Conservation (phyloP, 2,888 invertebrate species). For the Sphaerophoria rueppellii region DNA sequence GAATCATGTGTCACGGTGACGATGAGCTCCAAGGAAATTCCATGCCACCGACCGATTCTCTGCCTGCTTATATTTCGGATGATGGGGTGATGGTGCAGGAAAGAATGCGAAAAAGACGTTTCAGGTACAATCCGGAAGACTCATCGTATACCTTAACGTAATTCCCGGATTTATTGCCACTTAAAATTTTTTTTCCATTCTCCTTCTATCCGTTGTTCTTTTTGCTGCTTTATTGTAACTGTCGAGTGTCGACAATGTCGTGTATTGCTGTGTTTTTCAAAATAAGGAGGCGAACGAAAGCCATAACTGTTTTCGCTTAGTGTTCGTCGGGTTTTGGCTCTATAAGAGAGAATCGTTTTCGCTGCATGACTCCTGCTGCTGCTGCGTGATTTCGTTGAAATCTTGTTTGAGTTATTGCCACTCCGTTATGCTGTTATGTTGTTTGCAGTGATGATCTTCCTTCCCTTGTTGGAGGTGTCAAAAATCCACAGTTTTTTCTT, state of each 20-base stretch:
- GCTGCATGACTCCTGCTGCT: conserved; percentile 31
- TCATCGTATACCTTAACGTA: conserved; percentile 57
- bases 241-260: not conserved
- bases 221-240: conserved; percentile 31
- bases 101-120: conserved; percentile 38
- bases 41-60: not conserved
- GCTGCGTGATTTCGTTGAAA: conserved; percentile 58
- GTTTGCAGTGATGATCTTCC: conserved; percentile 43
- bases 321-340: conserved; percentile 6
- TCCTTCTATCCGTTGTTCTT: not conserved
- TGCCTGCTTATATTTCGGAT: not conserved
- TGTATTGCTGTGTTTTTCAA: conserved; percentile 45
- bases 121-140: conserved; percentile 59
- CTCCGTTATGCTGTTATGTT: conserved; percentile 22
- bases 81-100: not conserved
- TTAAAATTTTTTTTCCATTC: conserved; percentile 78
- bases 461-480: conserved; percentile 65
- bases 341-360: conserved; percentile 3
- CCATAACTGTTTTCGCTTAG: conserved; percentile 19
- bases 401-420: conserved; percentile 71
- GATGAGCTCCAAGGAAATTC: conserved; percentile 42
- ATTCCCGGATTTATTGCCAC: conserved; percentile 80
- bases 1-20: conserved; percentile 38
- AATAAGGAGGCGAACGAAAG: conserved; percentile 53
- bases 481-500: conserved; percentile 50